A percentile compares a stretch with the other conserved stretches of the same genome.
Conservation (phyloP, 2,888 invertebrate genomes). For the Tipula confusa region DNA sequence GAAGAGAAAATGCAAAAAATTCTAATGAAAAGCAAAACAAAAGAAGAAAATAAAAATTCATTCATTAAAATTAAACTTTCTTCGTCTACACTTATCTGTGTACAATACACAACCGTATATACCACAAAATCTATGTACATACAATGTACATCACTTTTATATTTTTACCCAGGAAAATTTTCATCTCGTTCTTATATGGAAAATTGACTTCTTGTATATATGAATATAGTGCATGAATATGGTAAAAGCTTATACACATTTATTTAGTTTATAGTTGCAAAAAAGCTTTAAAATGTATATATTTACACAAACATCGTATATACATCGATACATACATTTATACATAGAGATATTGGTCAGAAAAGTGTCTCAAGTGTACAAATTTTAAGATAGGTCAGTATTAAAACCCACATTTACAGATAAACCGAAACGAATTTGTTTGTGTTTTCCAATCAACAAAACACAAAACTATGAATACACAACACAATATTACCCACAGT, state of each 20-base stretch:
- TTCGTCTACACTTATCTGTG: background rate
- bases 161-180: background rate
- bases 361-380: background rate
- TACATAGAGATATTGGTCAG: background rate
- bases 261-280: background rate
- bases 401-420: background rate
- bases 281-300: background rate
- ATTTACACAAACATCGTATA: background rate
- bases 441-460: background rate
- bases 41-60: background rate
- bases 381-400: slow-evolving; percentile 20
- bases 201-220: background rate
- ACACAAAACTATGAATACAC: background rate
- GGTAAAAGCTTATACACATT: background rate
- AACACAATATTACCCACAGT: background rate
- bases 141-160: background rate
- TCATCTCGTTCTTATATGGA: slow-evolving; percentile 13
- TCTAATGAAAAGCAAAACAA: background rate
- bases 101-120: background rate
- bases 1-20: background rate
- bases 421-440: background rate
- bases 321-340: background rate
- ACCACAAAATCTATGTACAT: background rate
- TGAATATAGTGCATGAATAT: background rate
- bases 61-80: slow-evolving; percentile 17